phyloP scores from a whole-genome alignment of 2,888 invertebrate species.

The Nysson spinosus region DNA sequence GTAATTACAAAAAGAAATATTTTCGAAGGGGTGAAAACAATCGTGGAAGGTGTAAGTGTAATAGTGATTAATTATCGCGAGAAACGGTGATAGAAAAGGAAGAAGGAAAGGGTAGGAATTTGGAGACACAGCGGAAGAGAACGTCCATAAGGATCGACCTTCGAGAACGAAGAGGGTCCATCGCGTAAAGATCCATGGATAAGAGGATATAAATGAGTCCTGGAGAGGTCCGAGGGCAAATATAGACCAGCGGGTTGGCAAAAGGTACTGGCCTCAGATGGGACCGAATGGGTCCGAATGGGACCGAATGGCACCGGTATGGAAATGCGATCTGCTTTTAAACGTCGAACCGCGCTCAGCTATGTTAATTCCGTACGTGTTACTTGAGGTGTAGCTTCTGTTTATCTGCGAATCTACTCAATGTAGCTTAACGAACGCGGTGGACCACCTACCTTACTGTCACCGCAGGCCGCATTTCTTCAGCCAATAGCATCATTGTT shows the following conservation, averaged over 20 bases:
- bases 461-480: neutral
- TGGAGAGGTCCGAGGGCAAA: slow-evolving; percentile 65
- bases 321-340: slow-evolving; percentile 73
- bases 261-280: slow-evolving; percentile 55
- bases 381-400: slow-evolving; percentile 74
- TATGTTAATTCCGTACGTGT: slow-evolving; percentile 74
- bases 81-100: neutral
- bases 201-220: slow-evolving; percentile 68
- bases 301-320: slow-evolving; percentile 71
- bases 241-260: slow-evolving; percentile 65
- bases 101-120: slow-evolving; percentile 3
- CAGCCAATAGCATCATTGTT: neutral
- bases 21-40: no score
- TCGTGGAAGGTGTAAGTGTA: neutral
- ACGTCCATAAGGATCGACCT: slow-evolving; percentile 25
- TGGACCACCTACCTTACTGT: slow-evolving; percentile 68
- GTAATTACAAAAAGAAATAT: no score
- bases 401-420: slow-evolving; percentile 73
- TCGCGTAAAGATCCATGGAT: slow-evolving; percentile 64
- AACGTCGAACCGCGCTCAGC: slow-evolving; percentile 68
- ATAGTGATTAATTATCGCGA: neutral
- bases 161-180: slow-evolving; percentile 43
- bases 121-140: slow-evolving; percentile 27
- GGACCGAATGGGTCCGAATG: slow-evolving; percentile 69
- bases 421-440: slow-evolving; percentile 68